Conservation (phyloP, 2,113 vertebrate species). For the Shinisaurus crocodilurus region DNA sequence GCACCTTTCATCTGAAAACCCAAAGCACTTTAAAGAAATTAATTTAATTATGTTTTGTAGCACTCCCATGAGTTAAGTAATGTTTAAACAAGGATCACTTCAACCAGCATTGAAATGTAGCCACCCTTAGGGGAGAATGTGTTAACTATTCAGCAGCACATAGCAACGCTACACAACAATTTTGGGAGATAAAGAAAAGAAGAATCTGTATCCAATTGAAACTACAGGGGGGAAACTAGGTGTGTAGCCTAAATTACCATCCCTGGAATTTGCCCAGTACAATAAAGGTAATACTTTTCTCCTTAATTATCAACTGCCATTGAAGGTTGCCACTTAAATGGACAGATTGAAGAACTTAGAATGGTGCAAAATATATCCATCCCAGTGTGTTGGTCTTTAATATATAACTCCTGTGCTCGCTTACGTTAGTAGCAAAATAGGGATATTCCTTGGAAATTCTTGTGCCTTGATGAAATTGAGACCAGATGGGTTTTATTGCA, state of each 20-base stretch:
- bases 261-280: slow-evolving; percentile 25
- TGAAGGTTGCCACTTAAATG: slow-evolving; percentile 11
- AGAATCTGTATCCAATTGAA: slow-evolving; percentile 37
- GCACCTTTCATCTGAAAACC: slow-evolving; percentile 67
- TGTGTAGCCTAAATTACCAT: neutral
- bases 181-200: slow-evolving; percentile 27
- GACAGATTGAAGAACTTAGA: neutral
- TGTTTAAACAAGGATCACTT: slow-evolving; percentile 71
- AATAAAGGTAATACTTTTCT: slow-evolving; percentile 16
- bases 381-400: neutral
- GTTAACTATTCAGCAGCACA: slow-evolving; percentile 28
- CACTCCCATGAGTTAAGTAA: slow-evolving; percentile 63
- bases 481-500: neutral
- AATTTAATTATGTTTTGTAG: slow-evolving; percentile 71
- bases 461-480: neutral
- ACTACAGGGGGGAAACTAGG: slow-evolving; percentile 34
- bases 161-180: slow-evolving; percentile 47
- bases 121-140: slow-evolving; percentile 57
- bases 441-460: slow-evolving; percentile 10
- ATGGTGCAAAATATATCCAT: neutral
- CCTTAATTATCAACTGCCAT: slow-evolving; percentile 19
- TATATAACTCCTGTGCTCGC: neutral
- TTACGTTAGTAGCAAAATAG: neutral
- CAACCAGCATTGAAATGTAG: slow-evolving; percentile 58
- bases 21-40: slow-evolving; percentile 64